Conservation (phyloP, 2,888 invertebrate genomes). For the Nomada lathburiana region DNA sequence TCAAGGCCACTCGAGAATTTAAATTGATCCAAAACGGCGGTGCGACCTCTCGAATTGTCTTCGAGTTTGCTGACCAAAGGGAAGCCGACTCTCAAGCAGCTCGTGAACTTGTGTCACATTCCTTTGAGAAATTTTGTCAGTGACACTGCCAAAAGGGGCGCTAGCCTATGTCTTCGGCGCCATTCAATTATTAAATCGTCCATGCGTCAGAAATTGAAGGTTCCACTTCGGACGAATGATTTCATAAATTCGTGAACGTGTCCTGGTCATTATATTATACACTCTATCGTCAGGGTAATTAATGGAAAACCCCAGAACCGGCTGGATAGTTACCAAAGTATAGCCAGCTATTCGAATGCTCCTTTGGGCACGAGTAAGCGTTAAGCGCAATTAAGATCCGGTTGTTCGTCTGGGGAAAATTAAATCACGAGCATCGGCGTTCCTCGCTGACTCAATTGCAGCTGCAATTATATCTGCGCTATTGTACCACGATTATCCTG, state of each 20-base stretch:
- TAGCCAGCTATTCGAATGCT: slow-evolving; percentile 26
- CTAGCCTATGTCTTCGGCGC: too few species aligned
- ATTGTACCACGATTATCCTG: slow-evolving; percentile 31
- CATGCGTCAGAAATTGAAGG: not conserved
- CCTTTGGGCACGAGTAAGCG: slow-evolving; percentile 1
- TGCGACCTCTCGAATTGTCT: slow-evolving; percentile 38
- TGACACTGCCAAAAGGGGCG: not conserved
- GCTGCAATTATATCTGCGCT: slow-evolving; percentile 11
- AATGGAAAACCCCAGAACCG: not conserved
- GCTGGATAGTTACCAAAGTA: not conserved
- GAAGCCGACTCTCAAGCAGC: slow-evolving; percentile 10
- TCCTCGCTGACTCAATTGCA: slow-evolving; percentile 11
- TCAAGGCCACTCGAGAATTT: slow-evolving; percentile 60
- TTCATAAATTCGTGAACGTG: slow-evolving; percentile 1
- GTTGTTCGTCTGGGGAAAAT: slow-evolving; percentile 31
- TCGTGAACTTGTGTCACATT: not conserved
- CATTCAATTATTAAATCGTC: slow-evolving; percentile 1
- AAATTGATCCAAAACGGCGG: slow-evolving; percentile 38
- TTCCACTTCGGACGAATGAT: not conserved
- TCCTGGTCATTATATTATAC: not conserved
- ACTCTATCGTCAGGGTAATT: slow-evolving; percentile 12
- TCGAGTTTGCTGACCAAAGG: slow-evolving; percentile 56
- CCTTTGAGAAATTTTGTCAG: slow-evolving; percentile 14
- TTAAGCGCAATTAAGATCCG: slow-evolving; percentile 23
- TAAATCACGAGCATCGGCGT: slow-evolving; percentile 39